Evolutionary conservation across 2,888 invertebrate species (phyloP).

Genomic region (Hydropsyche betteni): DNA sequence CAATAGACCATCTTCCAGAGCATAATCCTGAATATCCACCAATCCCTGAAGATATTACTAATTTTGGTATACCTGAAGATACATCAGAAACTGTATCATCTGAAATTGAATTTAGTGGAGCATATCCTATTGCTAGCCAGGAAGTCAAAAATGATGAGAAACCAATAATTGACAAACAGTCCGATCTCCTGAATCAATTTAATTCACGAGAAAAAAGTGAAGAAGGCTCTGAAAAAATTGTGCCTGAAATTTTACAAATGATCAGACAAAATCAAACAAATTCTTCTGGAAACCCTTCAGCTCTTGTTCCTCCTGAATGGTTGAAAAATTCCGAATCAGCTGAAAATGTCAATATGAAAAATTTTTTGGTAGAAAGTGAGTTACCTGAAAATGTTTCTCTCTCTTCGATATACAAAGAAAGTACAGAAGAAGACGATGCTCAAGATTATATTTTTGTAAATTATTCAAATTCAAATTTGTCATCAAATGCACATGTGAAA

Average conservation of each 20-base stretch:
- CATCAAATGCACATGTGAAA: background rate
- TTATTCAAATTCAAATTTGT: slow-evolving; percentile 29
- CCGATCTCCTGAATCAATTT: slow-evolving; percentile 40
- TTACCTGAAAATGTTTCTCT: slow-evolving; percentile 50
- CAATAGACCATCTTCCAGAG: slow-evolving; percentile 53
- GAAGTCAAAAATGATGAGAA: slow-evolving; percentile 47
- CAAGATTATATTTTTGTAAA: slow-evolving; percentile 49
- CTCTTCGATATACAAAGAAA: slow-evolving; percentile 40
- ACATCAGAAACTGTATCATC: slow-evolving; percentile 33
- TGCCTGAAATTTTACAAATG: slow-evolving; percentile 55
- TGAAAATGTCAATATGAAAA: slow-evolving; percentile 42
- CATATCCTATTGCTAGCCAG: slow-evolving; percentile 34
- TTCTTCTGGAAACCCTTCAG: slow-evolving; percentile 42
- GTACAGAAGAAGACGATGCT: slow-evolving; percentile 49
- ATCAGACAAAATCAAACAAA: slow-evolving; percentile 54
- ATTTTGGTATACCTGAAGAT: slow-evolving; percentile 54
- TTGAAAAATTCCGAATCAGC: slow-evolving; percentile 53
- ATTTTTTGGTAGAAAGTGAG: slow-evolving; percentile 47
- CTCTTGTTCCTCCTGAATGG: slow-evolving; percentile 55
- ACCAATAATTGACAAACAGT: slow-evolving; percentile 43
- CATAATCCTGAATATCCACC: slow-evolving; percentile 66
- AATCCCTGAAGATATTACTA: slow-evolving; percentile 63
- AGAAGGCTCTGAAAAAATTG: slow-evolving; percentile 53
- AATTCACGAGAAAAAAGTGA: slow-evolving; percentile 49
- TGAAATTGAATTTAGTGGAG: slow-evolving; percentile 48